These are phyloP conservation scores for Thymelicus acteon DNA, from an alignment of 2,888 invertebrate genomes.

Conservation along the genomic window DNA sequence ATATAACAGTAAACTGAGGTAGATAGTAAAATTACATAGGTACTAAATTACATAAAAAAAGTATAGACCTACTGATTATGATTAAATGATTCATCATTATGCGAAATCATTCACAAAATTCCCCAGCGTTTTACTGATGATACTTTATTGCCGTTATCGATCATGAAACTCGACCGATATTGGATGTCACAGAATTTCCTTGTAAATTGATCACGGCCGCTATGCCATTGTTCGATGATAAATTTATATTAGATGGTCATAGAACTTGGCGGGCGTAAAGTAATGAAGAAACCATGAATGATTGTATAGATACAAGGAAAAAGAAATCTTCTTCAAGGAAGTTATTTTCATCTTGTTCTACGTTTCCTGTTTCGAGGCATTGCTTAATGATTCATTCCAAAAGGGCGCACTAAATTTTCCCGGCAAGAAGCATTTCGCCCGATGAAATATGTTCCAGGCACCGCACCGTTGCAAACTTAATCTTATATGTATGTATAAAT, in stretches of 20 bases:
- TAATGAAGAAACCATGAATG: neutral
- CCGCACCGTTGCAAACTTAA: slow-evolving; percentile 9
- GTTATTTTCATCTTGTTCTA: slow-evolving; percentile 21
- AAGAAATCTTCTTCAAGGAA: slow-evolving; percentile 7
- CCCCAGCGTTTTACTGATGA: neutral
- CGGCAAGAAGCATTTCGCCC: slow-evolving; percentile 53
- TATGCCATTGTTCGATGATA: no score
- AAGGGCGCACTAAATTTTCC: slow-evolving; percentile 55
- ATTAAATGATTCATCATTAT: no score
- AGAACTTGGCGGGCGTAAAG: no score
- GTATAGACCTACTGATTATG: no score
- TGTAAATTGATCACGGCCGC: neutral
- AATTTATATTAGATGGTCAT: no score
- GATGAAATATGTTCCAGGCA: slow-evolving; percentile 43
- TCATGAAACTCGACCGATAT: neutral
- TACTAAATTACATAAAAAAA: no score
- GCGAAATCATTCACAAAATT: neutral
- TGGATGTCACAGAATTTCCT: slow-evolving; percentile 1
- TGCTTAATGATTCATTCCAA: slow-evolving; percentile 61
- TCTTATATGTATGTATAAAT: slow-evolving; percentile 8
- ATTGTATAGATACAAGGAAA: slow-evolving; percentile 7
- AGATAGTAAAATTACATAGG: no score
- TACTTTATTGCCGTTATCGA: neutral
- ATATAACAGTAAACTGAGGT: no score
- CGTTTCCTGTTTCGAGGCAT: slow-evolving; percentile 43